Evolutionary conservation across 2,113 vertebrate genomes (phyloP).

Genomic region (Tapirus terrestris): DNA sequence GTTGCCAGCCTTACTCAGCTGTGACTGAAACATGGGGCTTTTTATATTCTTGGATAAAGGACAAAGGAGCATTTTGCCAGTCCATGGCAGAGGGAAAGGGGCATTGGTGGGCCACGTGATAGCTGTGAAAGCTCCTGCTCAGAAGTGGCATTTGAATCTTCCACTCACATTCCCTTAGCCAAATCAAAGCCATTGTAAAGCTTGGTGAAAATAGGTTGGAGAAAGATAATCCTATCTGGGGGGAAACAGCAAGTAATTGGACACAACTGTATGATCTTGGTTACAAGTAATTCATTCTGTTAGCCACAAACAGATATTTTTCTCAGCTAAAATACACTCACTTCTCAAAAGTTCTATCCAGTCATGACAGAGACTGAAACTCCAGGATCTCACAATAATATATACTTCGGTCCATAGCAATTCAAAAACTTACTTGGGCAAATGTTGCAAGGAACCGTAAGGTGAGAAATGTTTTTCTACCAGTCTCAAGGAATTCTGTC

Average conservation of each 20-base stretch:
- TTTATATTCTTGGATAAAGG: background rate
- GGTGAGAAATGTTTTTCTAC: background rate
- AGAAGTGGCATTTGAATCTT: background rate
- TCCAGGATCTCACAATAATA: background rate
- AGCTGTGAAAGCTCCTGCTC: background rate
- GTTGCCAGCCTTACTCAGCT: background rate
- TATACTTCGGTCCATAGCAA: background rate
- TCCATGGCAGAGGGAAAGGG: background rate
- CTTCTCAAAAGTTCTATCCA: background rate
- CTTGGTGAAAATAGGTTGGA: background rate
- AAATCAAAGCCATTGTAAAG: background rate
- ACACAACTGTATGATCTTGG: background rate
- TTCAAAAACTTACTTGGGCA: background rate
- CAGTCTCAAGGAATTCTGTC: background rate
- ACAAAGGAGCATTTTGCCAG: background rate
- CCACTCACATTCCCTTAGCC: background rate
- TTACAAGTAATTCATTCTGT: background rate
- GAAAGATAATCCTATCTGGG: background rate
- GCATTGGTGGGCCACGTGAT: no score
- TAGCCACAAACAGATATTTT: background rate
- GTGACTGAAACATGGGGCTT: background rate
- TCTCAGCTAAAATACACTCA: background rate
- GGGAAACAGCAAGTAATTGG: background rate
- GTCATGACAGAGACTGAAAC: background rate
- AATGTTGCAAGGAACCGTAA: background rate